Conservation (phyloP, 2,113 vertebrate species). For the Oxyruncus cristatus region DNA sequence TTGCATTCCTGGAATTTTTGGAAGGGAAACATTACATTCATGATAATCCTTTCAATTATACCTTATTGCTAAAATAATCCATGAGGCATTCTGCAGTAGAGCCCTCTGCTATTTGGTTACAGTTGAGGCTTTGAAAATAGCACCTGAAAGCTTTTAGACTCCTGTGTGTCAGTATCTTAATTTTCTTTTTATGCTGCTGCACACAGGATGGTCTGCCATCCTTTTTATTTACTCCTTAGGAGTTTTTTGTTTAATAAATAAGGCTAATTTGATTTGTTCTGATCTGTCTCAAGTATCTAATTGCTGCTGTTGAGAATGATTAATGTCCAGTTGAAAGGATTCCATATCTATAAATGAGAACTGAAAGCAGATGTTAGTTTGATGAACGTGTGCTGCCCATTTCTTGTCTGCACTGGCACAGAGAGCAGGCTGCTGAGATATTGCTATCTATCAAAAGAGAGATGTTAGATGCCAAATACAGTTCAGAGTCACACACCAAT, state of each 20-base stretch:
- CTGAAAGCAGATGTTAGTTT: slow-evolving; percentile 71
- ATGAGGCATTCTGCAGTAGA: neutral
- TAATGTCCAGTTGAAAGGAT: slow-evolving; percentile 69
- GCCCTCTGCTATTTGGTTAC: slow-evolving; percentile 21
- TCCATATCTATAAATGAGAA: slow-evolving; percentile 62
- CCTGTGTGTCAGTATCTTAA: neutral
- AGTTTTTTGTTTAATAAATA: slow-evolving; percentile 44
- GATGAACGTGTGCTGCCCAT: slow-evolving; percentile 58
- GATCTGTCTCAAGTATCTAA: slow-evolving; percentile 53
- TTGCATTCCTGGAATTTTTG: slow-evolving; percentile 75
- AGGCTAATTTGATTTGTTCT: slow-evolving; percentile 49
- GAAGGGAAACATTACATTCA: slow-evolving; percentile 68
- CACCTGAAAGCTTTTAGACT: slow-evolving; percentile 20
- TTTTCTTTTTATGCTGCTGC: neutral
- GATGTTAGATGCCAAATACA: slow-evolving; percentile 50
- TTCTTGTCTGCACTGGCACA: slow-evolving; percentile 25
- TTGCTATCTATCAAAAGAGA: slow-evolving; percentile 54
- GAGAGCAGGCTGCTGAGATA: slow-evolving; percentile 48
- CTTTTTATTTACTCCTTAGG: neutral
- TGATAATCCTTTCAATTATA: slow-evolving; percentile 73
- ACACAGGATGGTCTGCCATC: neutral
- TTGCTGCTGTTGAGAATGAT: slow-evolving; percentile 63
- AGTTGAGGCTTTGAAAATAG: slow-evolving; percentile 4
- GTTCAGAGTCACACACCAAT: slow-evolving; percentile 43
- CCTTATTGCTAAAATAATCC: slow-evolving; percentile 64